phyloP scores from a whole-genome alignment of 2,113 vertebrate genomes.

The Sebastes fasciatus region DNA sequence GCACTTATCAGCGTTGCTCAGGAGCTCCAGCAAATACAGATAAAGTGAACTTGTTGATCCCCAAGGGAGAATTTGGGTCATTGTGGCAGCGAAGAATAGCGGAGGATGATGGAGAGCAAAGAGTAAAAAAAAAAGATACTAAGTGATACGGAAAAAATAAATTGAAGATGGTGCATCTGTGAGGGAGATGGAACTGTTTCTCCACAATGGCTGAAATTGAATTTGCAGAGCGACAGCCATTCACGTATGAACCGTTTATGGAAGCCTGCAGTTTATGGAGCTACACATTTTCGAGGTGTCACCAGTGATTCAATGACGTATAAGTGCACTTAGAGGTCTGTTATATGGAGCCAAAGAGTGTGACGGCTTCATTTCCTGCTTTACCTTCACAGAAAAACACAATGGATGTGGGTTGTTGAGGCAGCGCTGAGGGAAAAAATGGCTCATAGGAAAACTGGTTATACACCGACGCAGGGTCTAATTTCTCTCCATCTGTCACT shows the following conservation, averaged over 20 bases:
- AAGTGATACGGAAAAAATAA: slow-evolving; percentile 13
- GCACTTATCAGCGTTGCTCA: slow-evolving; percentile 38
- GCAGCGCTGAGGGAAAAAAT: slow-evolving; percentile 27
- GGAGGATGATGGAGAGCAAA: slow-evolving; percentile 26
- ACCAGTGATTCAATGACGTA: slow-evolving; percentile 20
- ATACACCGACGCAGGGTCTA: slow-evolving; percentile 35
- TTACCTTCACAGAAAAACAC: slow-evolving; percentile 37
- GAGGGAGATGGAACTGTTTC: slow-evolving; percentile 14
- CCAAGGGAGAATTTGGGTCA: slow-evolving; percentile 36
- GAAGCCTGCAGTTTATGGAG: slow-evolving; percentile 25
- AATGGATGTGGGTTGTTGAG: slow-evolving; percentile 44
- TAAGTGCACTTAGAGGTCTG: slow-evolving; percentile 34
- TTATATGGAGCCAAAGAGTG: slow-evolving; percentile 8
- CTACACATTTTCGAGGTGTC: slow-evolving; percentile 16
- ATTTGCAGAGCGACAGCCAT: not conserved
- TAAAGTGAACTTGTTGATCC: slow-evolving; percentile 54
- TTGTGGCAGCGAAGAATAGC: slow-evolving; percentile 23
- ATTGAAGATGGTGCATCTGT: slow-evolving; percentile 24
- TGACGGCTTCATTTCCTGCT: slow-evolving; percentile 63
- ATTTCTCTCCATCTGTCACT: slow-evolving; percentile 63
- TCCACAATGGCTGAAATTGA: slow-evolving; percentile 7
- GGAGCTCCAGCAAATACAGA: slow-evolving; percentile 33
- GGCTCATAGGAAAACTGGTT: slow-evolving; percentile 49
- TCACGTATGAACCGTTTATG: not conserved
- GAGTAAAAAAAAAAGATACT: slow-evolving; percentile 22